Evolutionary conservation across 2,888 invertebrate genomes (phyloP).

Genomic region (Myopa tessellatipennis): DNA sequence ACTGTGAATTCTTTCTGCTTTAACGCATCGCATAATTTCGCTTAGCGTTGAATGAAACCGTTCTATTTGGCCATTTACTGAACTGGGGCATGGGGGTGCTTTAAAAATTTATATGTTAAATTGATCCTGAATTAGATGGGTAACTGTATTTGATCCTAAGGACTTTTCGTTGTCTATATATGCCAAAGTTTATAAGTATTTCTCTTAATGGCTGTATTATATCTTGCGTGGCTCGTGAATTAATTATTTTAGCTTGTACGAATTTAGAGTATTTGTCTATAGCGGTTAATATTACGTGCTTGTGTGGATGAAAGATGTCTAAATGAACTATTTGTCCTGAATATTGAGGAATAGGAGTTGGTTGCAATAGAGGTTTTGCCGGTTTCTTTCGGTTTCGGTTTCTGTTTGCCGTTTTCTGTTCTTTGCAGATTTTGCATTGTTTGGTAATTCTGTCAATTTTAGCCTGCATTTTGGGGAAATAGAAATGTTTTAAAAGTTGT

Average conservation of each 20-base stretch:
- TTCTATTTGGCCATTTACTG: slow-evolving; percentile 40
- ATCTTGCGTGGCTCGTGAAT: slow-evolving; percentile 42
- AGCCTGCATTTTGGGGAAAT: too few relatives aligned
- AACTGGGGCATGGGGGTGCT: slow-evolving; percentile 41
- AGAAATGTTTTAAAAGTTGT: background rate
- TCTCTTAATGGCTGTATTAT: slow-evolving; percentile 40
- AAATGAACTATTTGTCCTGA: slow-evolving; percentile 22
- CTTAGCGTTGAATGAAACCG: slow-evolving; percentile 43
- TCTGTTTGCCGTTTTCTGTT: slow-evolving; percentile 40
- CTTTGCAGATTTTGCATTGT: background rate
- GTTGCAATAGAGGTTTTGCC: slow-evolving; percentile 25
- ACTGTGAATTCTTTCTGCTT: slow-evolving; percentile 31
- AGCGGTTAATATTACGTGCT: background rate
- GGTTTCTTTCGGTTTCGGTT: too few relatives aligned
- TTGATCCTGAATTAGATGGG: slow-evolving; percentile 38
- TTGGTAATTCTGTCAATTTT: slow-evolving; percentile 23
- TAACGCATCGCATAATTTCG: slow-evolving; percentile 44
- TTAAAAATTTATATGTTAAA: slow-evolving; percentile 35
- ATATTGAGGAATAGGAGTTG: slow-evolving; percentile 32
- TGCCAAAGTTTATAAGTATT: slow-evolving; percentile 40
- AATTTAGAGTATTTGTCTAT: slow-evolving; percentile 1
- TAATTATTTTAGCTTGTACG: slow-evolving; percentile 21
- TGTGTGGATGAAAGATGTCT: background rate
- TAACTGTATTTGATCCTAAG: slow-evolving; percentile 40
- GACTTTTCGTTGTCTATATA: slow-evolving; percentile 44